Evolutionary conservation across 2,113 vertebrate genomes (phyloP), one percentile per base, ranked within the genome.

Genomic region (Microcebus griseorufus): DNA sequence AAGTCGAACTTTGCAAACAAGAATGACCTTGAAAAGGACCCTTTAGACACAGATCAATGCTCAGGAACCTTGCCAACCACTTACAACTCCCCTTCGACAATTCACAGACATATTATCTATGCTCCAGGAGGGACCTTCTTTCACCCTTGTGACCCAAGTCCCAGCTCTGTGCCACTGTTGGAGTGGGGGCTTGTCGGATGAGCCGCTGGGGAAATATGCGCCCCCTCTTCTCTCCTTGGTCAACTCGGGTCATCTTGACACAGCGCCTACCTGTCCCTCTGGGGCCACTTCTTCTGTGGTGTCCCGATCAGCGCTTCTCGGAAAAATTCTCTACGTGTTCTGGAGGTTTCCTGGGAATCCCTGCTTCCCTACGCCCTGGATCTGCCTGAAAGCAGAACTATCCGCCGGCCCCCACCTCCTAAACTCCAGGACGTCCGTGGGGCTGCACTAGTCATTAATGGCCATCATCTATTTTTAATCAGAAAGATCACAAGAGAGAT

Each of bases 391-490:
- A 84, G 75, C 81, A 70, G 87, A 97, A 39, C 92, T 96, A 86
- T 95, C 97, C 96, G 90, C 96, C 73, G 81, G 78, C 90, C 12
- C 25, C 48, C 98, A 91, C 62, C 53, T 39, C 45, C 97, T 98
- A 34, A 76, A 48, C 45, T 60, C 32, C 32, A 51, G 69, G 94
- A 65, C 11, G 37, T 70, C 88, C 72, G 53, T 9, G 48, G 88
- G 81, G 17, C 88, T 39, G 96, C 72, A 55, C 93, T 39, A 22
- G 86, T 90, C 96, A 65, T 98, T 98, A 98, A 97, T 51, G 96
- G 91, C 64, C 92, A 88, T 72, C 98, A 98, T 99, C 96, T 97
- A 99, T 99, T 98, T 98, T 99, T 98, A 94, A 99, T 98, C 92
- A 90, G 97, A 96, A 73, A 91, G 62, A 62, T 96, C 90, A 80